These are phyloP conservation scores for Exaiptasia diaphana DNA, from an alignment of 64 coral and sea anemone genomes.

Conservation along the genomic window DNA sequence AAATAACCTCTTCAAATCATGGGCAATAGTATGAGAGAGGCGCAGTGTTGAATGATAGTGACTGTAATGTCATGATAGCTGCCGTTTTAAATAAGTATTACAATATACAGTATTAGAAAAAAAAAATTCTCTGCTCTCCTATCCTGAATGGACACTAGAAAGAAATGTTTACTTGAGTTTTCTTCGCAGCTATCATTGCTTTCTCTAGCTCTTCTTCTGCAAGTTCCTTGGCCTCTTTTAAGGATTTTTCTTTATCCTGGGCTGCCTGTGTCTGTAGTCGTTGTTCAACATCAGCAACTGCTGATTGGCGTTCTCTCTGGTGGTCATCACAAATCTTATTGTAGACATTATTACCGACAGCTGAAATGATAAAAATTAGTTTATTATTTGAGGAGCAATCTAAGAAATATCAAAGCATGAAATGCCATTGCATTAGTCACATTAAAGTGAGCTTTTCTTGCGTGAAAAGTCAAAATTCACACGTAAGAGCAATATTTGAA, in stretches of 20 bases:
- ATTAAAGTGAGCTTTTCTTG: too few species aligned
- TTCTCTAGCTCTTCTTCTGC: conserved; percentile 81
- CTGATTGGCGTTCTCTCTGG: conserved; percentile 48
- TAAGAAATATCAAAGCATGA: too few species aligned
- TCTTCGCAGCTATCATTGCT: conserved; percentile 75
- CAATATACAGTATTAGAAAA: background rate
- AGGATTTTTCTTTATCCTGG: conserved; percentile 76
- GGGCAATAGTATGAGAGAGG: too few species aligned
- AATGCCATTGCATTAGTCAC: too few species aligned
- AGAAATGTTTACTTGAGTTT: conserved; percentile 64
- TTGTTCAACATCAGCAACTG: conserved; percentile 63
- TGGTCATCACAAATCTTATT: conserved; percentile 66
- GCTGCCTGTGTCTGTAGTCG: conserved; percentile 36
- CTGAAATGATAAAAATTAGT: conserved; percentile 49
- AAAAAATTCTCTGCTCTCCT: background rate
- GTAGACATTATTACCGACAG: conserved; percentile 82
- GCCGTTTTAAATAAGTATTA: background rate
- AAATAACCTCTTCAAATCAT: too few species aligned
- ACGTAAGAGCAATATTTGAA: too few species aligned
- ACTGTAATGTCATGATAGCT: background rate
- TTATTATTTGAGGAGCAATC: background rate
- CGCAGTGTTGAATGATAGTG: too few species aligned
- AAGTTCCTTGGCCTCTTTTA: conserved; percentile 72
- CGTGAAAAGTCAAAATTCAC: too few species aligned
- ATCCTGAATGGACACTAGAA: background rate